A percentile compares a stretch with the other conserved stretches of the same genome.
These are phyloP conservation scores for Tamias sibiricus DNA, from an alignment of 2,113 vertebrate species.

Conservation along the genomic window DNA sequence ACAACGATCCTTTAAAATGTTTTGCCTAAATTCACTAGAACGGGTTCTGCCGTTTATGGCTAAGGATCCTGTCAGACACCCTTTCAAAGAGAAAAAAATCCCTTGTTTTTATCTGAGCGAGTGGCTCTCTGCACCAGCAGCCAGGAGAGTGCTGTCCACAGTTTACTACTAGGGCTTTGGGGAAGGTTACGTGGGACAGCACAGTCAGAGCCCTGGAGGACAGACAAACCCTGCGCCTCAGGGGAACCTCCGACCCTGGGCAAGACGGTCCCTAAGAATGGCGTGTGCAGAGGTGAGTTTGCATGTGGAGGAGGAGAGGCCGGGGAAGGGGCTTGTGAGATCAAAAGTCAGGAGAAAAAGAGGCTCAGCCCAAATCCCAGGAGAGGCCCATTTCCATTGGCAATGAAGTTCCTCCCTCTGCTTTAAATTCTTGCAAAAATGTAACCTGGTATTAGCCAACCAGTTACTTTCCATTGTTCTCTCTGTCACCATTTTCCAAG, in stretches of 20 bases:
- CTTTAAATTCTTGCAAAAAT: no score
- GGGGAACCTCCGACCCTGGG: background rate
- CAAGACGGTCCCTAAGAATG: background rate
- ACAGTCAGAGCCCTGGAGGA: background rate
- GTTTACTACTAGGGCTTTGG: background rate
- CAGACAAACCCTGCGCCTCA: background rate
- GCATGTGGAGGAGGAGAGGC: no score
- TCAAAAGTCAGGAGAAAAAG: no score
- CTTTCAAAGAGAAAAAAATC: background rate
- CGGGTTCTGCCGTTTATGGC: background rate
- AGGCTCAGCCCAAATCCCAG: no score
- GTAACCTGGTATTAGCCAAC: no score
- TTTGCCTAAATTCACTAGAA: background rate
- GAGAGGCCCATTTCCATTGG: no score
- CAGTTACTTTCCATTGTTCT: no score
- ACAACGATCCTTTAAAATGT: background rate
- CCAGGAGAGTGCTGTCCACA: background rate
- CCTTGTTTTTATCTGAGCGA: background rate
- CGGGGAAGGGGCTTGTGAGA: no score
- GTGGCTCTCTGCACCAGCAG: background rate
- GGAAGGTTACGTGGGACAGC: background rate
- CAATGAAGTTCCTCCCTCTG: no score
- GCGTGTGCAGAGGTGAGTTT: no score
- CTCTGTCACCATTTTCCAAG: no score
- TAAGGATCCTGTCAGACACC: background rate